Evolutionary conservation across 23 tunicate species (phyloP).

Genomic region (Corella eumyota): DNA sequence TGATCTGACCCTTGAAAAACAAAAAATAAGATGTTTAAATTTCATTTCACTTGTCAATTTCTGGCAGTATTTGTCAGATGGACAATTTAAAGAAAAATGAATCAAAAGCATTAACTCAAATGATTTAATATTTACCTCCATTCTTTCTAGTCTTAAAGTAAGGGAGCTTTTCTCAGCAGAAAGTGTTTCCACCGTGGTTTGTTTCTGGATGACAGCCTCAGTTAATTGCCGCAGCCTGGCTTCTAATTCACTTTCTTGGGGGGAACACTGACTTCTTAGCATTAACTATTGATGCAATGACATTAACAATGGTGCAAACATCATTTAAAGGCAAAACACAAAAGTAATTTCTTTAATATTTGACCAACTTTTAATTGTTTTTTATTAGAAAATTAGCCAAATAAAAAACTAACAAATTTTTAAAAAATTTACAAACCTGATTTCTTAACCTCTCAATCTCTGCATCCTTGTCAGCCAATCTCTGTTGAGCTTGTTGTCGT

Average conservation of each 20-base stretch:
- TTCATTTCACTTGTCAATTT: not conserved
- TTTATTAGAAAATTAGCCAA: not conserved
- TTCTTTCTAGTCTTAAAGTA: slow-evolving; percentile 71
- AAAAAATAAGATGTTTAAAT: not conserved
- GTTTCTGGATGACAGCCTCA: slow-evolving; percentile 85
- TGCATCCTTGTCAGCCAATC: slow-evolving; percentile 55
- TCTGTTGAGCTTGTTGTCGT: slow-evolving; percentile 33
- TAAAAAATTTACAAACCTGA: slow-evolving; percentile 36
- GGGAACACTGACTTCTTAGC: slow-evolving; percentile 64
- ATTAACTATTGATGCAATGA: slow-evolving; percentile 59
- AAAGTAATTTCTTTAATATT: too few relatives aligned
- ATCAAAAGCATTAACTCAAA: too few relatives aligned
- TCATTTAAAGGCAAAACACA: not conserved
- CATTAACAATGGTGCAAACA: not conserved
- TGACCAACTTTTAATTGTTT: too few relatives aligned
- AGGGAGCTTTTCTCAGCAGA: slow-evolving; percentile 85
- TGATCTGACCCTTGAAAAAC: slow-evolving; percentile 67
- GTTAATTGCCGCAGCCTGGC: slow-evolving; percentile 79
- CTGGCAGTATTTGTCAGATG: too few relatives aligned
- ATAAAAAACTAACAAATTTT: not conserved
- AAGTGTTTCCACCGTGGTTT: slow-evolving; percentile 70
- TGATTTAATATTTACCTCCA: slow-evolving; percentile 31
- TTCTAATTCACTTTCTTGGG: slow-evolving; percentile 88
- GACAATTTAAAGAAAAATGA: too few relatives aligned
- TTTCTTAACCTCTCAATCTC: slow-evolving; percentile 60